phyloP scores from a whole-genome alignment of 2,888 invertebrate species.

The Drosophila siamana region DNA sequence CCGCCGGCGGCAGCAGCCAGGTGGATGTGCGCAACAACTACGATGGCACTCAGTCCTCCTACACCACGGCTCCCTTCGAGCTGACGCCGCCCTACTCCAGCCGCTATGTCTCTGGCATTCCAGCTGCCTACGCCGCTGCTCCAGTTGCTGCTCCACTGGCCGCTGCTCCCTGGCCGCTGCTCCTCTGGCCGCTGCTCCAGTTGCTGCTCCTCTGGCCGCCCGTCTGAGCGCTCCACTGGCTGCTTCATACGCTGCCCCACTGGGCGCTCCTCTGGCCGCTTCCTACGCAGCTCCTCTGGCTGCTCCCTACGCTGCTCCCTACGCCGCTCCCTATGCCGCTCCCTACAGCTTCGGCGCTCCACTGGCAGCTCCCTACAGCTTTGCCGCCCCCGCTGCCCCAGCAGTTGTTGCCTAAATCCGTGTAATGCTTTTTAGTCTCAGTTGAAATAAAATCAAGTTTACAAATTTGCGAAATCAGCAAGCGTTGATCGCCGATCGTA shows the following conservation, averaged over 20 bases:
- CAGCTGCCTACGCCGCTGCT: constrained; percentile 61
- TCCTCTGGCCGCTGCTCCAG: constrained; percentile 56
- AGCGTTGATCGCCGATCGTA: constrained; percentile 7
- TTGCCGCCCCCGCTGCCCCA: constrained; percentile 55
- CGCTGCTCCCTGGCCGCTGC: constrained; percentile 58
- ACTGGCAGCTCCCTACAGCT: constrained; percentile 52
- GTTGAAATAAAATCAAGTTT: constrained; percentile 48
- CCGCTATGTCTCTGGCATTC: constrained; percentile 81
- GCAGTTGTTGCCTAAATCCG: constrained; percentile 59
- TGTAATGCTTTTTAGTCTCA: constrained; percentile 23
- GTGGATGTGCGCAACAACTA: constrained; percentile 83
- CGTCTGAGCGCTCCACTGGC: constrained; percentile 46
- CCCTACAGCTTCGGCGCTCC: constrained; percentile 37
- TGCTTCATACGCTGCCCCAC: constrained; percentile 43
- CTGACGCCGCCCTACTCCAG: constrained; percentile 77
- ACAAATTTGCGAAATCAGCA: constrained; percentile 18
- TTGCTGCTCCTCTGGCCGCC: constrained; percentile 50
- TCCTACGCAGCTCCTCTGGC: constrained; percentile 49
- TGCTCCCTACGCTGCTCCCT: constrained; percentile 45
- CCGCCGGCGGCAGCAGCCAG: constrained; percentile 82
- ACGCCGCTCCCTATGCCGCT: constrained; percentile 40
- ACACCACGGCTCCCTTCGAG: constrained; percentile 82
- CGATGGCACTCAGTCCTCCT: constrained; percentile 81
- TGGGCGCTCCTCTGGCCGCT: constrained; percentile 37
- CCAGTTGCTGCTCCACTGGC: constrained; percentile 52